Conservation (phyloP, 2,797 vertebrate genomes). For the Galagoides demidoff region DNA sequence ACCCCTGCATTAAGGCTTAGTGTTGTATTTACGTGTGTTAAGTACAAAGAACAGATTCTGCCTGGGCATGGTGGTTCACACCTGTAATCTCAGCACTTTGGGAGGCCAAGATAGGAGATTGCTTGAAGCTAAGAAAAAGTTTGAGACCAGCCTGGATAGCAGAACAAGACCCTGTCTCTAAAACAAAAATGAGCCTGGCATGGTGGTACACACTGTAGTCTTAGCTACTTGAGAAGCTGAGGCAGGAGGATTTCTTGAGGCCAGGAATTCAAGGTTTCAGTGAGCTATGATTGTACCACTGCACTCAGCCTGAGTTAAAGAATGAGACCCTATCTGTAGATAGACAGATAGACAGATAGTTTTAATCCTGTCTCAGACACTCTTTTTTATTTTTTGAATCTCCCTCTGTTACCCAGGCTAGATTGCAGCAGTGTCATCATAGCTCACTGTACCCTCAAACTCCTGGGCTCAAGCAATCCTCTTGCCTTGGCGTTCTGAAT, state of each 20-base stretch:
- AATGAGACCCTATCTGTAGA: no score
- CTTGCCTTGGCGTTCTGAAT: no score
- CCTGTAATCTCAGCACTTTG: background rate
- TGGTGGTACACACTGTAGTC: background rate
- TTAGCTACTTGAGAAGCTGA: background rate
- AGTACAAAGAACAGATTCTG: slow-evolving; percentile 49
- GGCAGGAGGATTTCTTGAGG: background rate
- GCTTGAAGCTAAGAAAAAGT: background rate
- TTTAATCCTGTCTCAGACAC: background rate
- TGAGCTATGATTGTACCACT: no score
- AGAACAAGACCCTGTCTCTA: background rate
- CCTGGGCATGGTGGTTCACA: background rate
- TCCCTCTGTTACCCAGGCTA: no score
- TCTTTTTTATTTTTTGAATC: background rate
- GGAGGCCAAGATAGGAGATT: background rate
- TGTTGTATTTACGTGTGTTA: background rate
- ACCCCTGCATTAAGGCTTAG: background rate
- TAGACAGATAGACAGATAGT: background rate
- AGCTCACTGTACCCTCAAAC: no score
- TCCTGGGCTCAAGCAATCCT: no score
- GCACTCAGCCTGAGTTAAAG: no score
- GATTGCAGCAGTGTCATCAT: no score
- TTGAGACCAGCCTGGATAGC: background rate
- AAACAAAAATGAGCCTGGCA: background rate
- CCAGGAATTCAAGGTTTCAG: background rate